Conservation (phyloP, 2,888 invertebrate genomes). For the Nemoura dubitans region DNA sequence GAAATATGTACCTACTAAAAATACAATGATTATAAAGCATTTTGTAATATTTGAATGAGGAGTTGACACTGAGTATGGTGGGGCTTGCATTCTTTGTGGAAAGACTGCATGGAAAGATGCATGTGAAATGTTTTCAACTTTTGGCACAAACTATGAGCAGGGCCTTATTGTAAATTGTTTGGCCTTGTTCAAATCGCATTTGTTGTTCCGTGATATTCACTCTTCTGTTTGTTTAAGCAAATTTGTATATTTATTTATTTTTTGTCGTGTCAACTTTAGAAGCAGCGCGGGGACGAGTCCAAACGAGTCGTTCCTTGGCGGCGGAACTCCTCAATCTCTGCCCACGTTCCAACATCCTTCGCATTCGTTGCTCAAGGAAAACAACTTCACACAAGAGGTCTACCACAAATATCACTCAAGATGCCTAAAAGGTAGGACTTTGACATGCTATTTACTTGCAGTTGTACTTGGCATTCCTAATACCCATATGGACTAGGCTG, state of each 20-base stretch:
- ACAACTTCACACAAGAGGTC: constrained; percentile 97
- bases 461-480: not conserved
- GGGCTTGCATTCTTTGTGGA: too few relatives aligned
- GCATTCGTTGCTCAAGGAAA: constrained; percentile 91
- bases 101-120: too few relatives aligned
- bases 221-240: not conserved
- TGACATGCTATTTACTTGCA: constrained; percentile 8
- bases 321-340: constrained; percentile 83
- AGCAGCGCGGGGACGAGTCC: constrained; percentile 84
- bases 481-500: not conserved
- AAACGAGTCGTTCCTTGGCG: constrained; percentile 70
- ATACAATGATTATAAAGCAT: too few relatives aligned
- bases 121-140: too few relatives aligned
- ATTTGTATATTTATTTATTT: too few relatives aligned
- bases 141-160: too few relatives aligned
- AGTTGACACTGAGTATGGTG: too few relatives aligned
- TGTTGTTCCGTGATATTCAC: too few relatives aligned
- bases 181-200: too few relatives aligned
- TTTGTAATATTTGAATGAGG: too few relatives aligned
- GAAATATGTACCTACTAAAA: too few relatives aligned
- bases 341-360: constrained; percentile 96
- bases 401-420: constrained; percentile 96
- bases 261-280: constrained; percentile 58
- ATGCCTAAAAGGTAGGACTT: constrained; percentile 82
- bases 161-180: too few relatives aligned